A percentile compares a stretch with the other conserved stretches of the same genome.
Conservation (phyloP, 2,797 vertebrate species). For the Takifugu ocellatus region DNA sequence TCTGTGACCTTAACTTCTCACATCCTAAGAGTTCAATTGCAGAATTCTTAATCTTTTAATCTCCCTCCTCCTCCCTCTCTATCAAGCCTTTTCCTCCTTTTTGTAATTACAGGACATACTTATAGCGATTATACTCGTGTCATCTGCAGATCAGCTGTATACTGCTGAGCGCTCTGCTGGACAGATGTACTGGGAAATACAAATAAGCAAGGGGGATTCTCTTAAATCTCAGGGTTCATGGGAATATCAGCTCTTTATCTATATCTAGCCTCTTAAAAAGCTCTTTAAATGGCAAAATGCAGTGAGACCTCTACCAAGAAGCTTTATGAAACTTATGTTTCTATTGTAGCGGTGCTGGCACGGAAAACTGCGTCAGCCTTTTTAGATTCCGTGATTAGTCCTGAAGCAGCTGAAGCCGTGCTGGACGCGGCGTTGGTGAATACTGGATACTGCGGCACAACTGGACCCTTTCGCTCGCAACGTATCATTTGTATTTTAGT, state of each 20-base stretch:
- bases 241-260: no score
- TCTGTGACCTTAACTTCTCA: constrained; percentile 53
- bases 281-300: no score
- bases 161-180: constrained; percentile 29
- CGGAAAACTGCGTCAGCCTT: no score
- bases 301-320: no score
- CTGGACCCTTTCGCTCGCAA: no score
- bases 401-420: no score
- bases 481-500: constrained; percentile 4
- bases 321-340: no score
- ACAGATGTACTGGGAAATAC: constrained; percentile 44
- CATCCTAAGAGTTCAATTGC: constrained; percentile 63
- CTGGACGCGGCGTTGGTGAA: no score
- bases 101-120: constrained; percentile 72
- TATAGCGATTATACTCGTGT: constrained; percentile 68
- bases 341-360: no score
- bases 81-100: constrained; percentile 50
- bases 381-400: no score
- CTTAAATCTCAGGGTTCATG: neutral
- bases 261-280: no score
- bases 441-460: no score
- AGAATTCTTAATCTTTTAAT: constrained; percentile 77
- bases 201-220: constrained; percentile 11
- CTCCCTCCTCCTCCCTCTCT: constrained; percentile 46
- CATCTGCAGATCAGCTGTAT: constrained; percentile 62